Conservation (phyloP, 2,113 vertebrate genomes). For the Dasyprocta punctata region DNA sequence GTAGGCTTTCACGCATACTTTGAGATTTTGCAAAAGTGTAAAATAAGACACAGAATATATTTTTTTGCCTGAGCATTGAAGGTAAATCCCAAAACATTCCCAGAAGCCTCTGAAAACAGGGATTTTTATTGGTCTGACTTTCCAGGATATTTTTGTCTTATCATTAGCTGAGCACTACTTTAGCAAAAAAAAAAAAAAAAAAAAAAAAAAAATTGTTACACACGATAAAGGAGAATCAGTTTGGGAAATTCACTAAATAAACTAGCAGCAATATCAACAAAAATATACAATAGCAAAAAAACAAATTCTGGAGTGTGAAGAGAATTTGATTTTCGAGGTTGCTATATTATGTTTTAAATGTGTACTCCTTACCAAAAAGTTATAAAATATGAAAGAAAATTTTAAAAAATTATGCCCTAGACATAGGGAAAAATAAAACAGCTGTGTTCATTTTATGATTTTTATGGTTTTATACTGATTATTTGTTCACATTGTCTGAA, state of each 20-base stretch:
- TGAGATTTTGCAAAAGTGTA: not conserved
- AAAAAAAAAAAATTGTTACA: no score
- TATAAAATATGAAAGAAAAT: not conserved
- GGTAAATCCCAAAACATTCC: no score
- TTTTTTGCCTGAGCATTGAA: not conserved
- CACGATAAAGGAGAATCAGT: no score
- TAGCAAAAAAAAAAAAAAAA: no score
- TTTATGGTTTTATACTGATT: not conserved
- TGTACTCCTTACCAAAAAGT: not conserved
- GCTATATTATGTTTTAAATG: not conserved
- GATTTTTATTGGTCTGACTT: not conserved
- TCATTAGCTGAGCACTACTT: not conserved
- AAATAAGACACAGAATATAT: not conserved
- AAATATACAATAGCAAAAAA: not conserved
- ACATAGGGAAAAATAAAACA: not conserved
- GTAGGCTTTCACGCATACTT: not conserved
- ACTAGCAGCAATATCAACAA: not conserved
- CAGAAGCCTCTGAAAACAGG: not conserved
- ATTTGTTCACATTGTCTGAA: not conserved
- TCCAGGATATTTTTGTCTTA: not conserved
- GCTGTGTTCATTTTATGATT: not conserved
- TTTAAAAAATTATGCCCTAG: not conserved
- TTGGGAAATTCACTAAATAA: not conserved
- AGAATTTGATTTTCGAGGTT: not conserved
- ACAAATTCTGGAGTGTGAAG: not conserved